Percentiles rank a stretch among this genome's conserved stretches.
Conservation (phyloP, 2,797 vertebrate species). For the Pseudochaenichthys georgianus region DNA sequence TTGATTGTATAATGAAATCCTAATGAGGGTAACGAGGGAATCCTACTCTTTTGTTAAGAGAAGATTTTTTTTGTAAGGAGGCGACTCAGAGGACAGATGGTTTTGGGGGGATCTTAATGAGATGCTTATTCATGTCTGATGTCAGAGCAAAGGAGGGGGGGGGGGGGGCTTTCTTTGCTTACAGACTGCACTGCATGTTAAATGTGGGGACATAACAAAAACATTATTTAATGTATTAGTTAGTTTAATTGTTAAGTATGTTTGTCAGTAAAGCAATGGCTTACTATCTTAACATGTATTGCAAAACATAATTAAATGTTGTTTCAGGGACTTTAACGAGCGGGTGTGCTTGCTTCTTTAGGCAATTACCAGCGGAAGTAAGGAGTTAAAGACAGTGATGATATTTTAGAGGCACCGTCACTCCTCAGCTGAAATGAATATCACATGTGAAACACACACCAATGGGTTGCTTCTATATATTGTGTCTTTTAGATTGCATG, state of each 20-base stretch:
- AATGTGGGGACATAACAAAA: conserved; percentile 25
- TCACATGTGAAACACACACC: conserved; percentile 65
- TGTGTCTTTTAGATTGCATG: conserved; percentile 13
- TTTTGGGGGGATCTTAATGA: conserved; percentile 78
- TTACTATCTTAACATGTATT: not conserved
- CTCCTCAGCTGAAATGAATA: conserved; percentile 42
- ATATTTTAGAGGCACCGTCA: conserved; percentile 69
- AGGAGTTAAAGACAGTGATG: conserved; percentile 47
- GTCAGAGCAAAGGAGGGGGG: conserved; percentile 53
- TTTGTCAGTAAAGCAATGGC: not conserved
- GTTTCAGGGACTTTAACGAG: not conserved
- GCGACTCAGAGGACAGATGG: conserved; percentile 75
- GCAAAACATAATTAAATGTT: not conserved
- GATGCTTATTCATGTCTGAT: conserved; percentile 79
- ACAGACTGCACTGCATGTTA: conserved; percentile 22
- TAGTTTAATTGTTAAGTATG: not conserved
- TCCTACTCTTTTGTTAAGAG: conserved; percentile 68
- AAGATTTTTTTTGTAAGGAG: conserved; percentile 57
- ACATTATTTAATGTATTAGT: conserved; percentile 9
- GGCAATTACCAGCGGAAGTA: conserved; percentile 39
- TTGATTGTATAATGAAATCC: conserved; percentile 33
- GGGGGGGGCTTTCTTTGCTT: conserved; percentile 35
- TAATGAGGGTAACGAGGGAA: conserved; percentile 70
- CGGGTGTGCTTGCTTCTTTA: conserved; percentile 1
- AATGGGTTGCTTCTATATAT: conserved; percentile 14